A percentile compares a stretch with the other conserved stretches of the same genome.
Evolutionary conservation across 1,140 invertebrate genomes (phyloP).

Genomic region (Brachionus rubens): DNA sequence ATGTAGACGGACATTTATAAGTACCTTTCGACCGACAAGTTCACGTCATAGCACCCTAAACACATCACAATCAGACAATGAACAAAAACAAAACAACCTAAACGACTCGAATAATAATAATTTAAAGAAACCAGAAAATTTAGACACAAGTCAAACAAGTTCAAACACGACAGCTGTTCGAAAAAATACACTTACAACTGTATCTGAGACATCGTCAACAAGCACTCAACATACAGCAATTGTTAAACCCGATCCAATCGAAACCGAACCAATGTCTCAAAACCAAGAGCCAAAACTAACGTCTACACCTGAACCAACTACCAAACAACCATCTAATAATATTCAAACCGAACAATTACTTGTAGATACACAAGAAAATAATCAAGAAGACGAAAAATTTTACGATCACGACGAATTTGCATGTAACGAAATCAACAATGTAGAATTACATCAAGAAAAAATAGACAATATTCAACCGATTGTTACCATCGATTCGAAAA

Average conservation of each 20-base stretch:
- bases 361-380: no score
- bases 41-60: background rate
- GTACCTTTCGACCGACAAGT: conserved; percentile 8
- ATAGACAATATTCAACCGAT: background rate
- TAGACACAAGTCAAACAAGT: background rate
- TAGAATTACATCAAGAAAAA: background rate
- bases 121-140: background rate
- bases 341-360: no score
- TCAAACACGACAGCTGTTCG: background rate
- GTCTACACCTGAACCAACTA: background rate
- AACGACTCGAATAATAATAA: background rate
- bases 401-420: conserved; percentile 31
- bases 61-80: background rate
- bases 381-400: background rate
- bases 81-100: background rate
- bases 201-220: conserved; percentile 4
- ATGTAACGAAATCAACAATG: background rate
- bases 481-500: no score
- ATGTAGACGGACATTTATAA: conserved; percentile 22
- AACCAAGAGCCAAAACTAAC: background rate
- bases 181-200: background rate
- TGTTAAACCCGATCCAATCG: background rate
- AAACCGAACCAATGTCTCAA: background rate
- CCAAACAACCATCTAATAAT: background rate
- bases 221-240: conserved; percentile 16